Evolutionary conservation across 2,888 invertebrate genomes (phyloP), one percentile per base, ranked within the genome.

Genomic region (Athalia cordata): DNA sequence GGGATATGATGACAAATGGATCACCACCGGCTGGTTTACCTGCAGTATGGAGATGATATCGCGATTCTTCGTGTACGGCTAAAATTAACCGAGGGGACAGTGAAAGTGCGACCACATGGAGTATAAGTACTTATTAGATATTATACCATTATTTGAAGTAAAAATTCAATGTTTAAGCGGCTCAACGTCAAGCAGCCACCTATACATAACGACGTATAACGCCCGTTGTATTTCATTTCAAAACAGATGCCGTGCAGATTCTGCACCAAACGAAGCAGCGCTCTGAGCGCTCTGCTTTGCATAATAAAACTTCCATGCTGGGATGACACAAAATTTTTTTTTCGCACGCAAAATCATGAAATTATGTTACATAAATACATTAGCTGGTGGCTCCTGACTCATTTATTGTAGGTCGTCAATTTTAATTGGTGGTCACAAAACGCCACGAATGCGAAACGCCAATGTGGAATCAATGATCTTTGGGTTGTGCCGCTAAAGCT

Each of bases 241-340:
- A 57, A 72, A 57, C 72, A 72, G 72, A 72, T 72, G 72, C 59
- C 59, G 45, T 13, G 29, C 72, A 72, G 72, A 72, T 72, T 72
- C 57, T 72, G 57, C 72, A 72, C 72, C 47, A 59, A 59, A 68
- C 55, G 55, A 68, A 4, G 68, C 50, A 68, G 15, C 52, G 52
- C 47, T 29, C 29, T 29, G 29, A n/a, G n/a, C n/a, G n/a, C 9
- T n/a, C 15, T 55, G 67, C 29, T 50, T 9, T 55, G 68, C 68
- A 68, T 68, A 55, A 68, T 52, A 43, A 68, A 29, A 49, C 13
- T 15, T 3, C n/a, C 8, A 8, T 7, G 49, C 47, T 66, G 11
- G n/a, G 9, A 45, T 8, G 0, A 49, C n/a, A 49, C 49, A 13
- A 49, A 8, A 8, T 8, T 49, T 15, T 13, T 3, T 47, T 0